phyloP scores from a whole-genome alignment of 2,113 vertebrate species.

The Toxotes jaculatrix region DNA sequence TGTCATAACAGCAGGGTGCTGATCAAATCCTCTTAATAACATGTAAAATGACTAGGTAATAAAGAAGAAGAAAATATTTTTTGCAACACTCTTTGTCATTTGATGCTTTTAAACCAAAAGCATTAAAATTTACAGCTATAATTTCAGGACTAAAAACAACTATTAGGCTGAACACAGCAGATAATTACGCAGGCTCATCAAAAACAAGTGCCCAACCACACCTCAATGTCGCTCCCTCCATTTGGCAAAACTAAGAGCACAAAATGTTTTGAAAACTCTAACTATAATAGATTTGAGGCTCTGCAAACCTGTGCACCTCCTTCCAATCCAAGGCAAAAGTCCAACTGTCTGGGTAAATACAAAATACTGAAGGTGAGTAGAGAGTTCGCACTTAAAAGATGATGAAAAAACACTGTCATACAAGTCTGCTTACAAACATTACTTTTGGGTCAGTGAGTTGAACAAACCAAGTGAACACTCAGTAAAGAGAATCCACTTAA shows the following conservation, averaged over 20 bases:
- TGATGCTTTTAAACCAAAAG: neutral
- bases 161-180: neutral
- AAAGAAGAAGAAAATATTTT: constrained; percentile 5
- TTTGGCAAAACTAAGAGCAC: constrained; percentile 6
- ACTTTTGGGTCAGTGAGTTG: constrained; percentile 59
- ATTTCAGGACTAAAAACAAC: constrained; percentile 16
- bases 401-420: constrained; percentile 28
- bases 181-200: neutral
- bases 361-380: constrained; percentile 36
- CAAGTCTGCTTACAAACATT: constrained; percentile 60
- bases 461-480: constrained; percentile 68
- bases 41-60: constrained; percentile 29
- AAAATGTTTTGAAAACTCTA: neutral
- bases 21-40: constrained; percentile 40
- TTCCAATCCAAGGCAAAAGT: neutral
- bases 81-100: neutral
- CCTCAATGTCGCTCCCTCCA: neutral
- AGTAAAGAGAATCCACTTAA: constrained; percentile 61
- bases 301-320: neutral
- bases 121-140: neutral
- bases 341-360: constrained; percentile 41
- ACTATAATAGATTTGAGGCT: neutral
- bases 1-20: constrained; percentile 45
- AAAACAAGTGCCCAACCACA: neutral
- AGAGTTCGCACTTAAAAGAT: constrained; percentile 33